Evolutionary conservation across 2,113 vertebrate genomes (phyloP), one percentile per base, ranked within the genome.

Genomic region (Misgurnus mizolepis): DNA sequence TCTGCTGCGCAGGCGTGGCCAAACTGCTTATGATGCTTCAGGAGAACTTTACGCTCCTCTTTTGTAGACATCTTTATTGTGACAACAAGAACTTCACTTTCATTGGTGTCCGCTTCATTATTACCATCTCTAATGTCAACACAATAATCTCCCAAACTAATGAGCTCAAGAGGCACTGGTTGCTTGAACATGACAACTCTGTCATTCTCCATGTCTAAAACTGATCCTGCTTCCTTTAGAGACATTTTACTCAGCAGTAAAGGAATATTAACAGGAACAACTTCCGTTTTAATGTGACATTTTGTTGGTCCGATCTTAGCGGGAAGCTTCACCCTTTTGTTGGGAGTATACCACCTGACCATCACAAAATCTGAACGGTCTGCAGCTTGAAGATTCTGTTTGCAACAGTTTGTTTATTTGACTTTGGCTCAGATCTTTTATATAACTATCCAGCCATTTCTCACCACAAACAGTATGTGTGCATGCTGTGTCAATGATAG

Each of bases 391-490:
- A 27, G 27, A 27, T 27, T 27, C 27, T 27, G 27, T 27, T 27
- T 27, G 27, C 27, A 27, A 27, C 27, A 27, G 27, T 27, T 27
- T 27, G 27, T 27, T 27, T 27, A 27, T 27, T 27, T 27, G 27
- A 27, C 27, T 27, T 27, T 27, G 27, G 27, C 27, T 27, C 27
- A 27, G 27, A 27, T 27, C 27, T 27, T 27, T 27, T 27, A 27
- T 27, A 27, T 27, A 27, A 27, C 27, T 27, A 27, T 27, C 27
- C 27, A 27, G 27, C 27, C 27, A 27, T 27, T 27, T 27, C 55
- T 84, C 50, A 7, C 82, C 72, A 69, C 71, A 84, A 34, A 86
- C 55, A 18, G 74, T 81, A 40, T 53, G 18, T 7, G 74, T 79
- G 55, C 69, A 72, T 6, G 66, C 79, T 49, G 79, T 80, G 58